These are phyloP conservation scores for Noctua janthina DNA, from an alignment of 2,888 invertebrate species.

Conservation along the genomic window DNA sequence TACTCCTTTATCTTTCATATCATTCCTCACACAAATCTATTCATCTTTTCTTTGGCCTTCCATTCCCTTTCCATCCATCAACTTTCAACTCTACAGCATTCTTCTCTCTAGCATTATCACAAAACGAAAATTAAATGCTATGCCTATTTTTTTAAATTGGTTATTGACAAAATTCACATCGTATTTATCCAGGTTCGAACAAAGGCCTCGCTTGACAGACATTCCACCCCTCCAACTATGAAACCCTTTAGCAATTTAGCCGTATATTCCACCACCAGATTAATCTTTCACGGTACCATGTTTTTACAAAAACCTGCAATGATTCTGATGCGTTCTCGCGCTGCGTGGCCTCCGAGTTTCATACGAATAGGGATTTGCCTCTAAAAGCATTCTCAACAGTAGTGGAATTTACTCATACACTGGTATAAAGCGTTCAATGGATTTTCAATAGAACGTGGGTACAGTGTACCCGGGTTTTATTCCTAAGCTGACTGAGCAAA, in stretches of 20 bases:
- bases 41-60: no score
- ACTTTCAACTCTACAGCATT: no score
- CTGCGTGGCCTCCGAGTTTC: slow-evolving; percentile 28
- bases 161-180: neutral
- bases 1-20: no score
- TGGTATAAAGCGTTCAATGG: slow-evolving; percentile 44
- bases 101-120: no score
- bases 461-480: slow-evolving; percentile 48
- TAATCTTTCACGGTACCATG: slow-evolving; percentile 34
- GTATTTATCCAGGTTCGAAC: neutral
- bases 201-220: neutral
- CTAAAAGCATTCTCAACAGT: slow-evolving; percentile 58
- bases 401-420: slow-evolving; percentile 48
- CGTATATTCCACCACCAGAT: slow-evolving; percentile 13
- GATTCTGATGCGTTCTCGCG: slow-evolving; percentile 24
- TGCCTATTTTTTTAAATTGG: neutral
- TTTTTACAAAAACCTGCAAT: slow-evolving; percentile 34
- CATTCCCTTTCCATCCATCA: no score
- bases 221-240: neutral
- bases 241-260: slow-evolving; percentile 17
- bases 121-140: neutral
- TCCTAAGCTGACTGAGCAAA: slow-evolving; percentile 56
- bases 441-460: slow-evolving; percentile 52
- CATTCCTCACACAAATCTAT: no score
- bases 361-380: slow-evolving; percentile 53